phyloP scores from a whole-genome alignment of 1,140 invertebrate genomes.

The Aphelinus certus region DNA sequence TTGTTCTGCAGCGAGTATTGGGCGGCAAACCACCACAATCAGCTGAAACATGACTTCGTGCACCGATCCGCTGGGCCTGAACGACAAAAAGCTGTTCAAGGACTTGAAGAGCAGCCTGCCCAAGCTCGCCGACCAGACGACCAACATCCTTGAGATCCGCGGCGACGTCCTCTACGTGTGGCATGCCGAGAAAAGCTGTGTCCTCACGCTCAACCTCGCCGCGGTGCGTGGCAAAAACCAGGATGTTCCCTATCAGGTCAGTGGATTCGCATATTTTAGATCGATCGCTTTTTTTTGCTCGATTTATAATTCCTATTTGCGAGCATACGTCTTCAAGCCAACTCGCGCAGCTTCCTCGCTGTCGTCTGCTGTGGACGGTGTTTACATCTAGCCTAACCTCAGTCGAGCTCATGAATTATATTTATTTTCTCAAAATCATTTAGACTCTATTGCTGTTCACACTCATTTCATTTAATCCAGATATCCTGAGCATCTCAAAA shows the following conservation, averaged over 20 bases:
- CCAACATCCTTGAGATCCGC: constrained; percentile 70
- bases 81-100: constrained; percentile 70
- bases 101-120: constrained; percentile 67
- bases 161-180: constrained; percentile 74
- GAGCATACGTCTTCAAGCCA: no score
- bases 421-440: no score
- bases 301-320: no score
- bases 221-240: constrained; percentile 65
- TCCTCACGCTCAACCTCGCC: constrained; percentile 71
- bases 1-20: constrained; percentile 44
- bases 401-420: no score
- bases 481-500: no score
- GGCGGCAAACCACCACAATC: constrained; percentile 29
- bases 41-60: constrained; percentile 66
- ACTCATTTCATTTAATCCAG: no score
- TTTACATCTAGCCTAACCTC: no score
- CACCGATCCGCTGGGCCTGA: constrained; percentile 68
- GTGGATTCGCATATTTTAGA: constrained; percentile 10
- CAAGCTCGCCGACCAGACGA: constrained; percentile 68
- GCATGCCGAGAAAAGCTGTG: constrained; percentile 71
- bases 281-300: no score
- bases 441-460: no score
- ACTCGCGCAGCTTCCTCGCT: no score
- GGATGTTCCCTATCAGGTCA: constrained; percentile 70
- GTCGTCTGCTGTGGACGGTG: no score